Base-by-base conservation (phyloP, 1,140 invertebrate species). In the Nixonia krombeini region DNA sequence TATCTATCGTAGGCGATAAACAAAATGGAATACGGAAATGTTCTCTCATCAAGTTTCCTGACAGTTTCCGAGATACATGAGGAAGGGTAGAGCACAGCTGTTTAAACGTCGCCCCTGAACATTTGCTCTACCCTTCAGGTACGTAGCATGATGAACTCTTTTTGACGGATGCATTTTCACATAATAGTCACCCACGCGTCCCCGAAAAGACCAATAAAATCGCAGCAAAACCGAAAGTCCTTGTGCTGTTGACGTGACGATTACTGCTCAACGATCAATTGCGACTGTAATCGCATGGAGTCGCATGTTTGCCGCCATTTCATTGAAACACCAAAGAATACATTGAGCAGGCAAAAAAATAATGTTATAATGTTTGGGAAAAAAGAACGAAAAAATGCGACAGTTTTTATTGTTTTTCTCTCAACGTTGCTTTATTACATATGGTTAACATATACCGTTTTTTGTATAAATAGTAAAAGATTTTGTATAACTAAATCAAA, bases 71-170 rank as follows among this genome's bases (percentile, higher is more conserved):
- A 8, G 13, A 17, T 26, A 57, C 38, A 31, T 53, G 58, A 46
- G 53, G 63, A 63, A 69, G 53, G 61, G 55, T 70, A 61, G 38
- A 44, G 33, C 57, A 66, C 78, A 79, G 75, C 76, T 80, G 78
- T 79, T 80, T 73, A 76, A 80, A 80, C 74, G 68, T 28, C 47
- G 45, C 53, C 73, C 61, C 13, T 44, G 35, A 35, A 38, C 57
- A 62, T 53, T 29, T 61, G 56, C 61, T 57, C 62, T 51, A 70
- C 61, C 73, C 65, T 68, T 67, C 66, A 72, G 69, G 63, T 70
- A 74, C 44, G 33, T 6, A 31, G 2, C 47, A 46, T 41, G 28
- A 58, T 53, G 35, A 59, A 41, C 52, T 55, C 66, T 41, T 69
- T 35, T 55, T 62, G 41, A 53, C 13, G 33, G 29, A 62, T 53